Conservation (phyloP, 2,888 invertebrate species). For the Blomia tropicalis region DNA sequence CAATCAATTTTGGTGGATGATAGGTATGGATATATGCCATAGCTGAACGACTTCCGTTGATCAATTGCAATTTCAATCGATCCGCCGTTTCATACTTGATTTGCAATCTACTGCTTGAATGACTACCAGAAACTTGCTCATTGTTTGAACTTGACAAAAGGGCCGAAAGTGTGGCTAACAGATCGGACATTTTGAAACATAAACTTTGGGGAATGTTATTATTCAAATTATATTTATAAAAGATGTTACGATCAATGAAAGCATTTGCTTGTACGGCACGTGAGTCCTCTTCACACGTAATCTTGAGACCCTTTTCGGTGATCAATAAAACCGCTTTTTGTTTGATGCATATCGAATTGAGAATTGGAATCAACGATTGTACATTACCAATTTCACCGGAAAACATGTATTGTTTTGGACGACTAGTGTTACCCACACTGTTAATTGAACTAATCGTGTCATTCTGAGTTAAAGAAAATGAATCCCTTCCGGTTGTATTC, state of each 20-base stretch:
- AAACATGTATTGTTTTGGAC: too few relatives aligned
- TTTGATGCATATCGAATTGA: slow-evolving; percentile 13
- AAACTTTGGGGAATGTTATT: not conserved
- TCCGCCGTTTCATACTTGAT: not conserved
- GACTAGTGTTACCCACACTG: too few relatives aligned
- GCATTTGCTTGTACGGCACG: slow-evolving; percentile 7
- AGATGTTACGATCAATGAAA: slow-evolving; percentile 16
- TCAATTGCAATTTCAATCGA: not conserved
- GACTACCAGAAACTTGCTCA: not conserved
- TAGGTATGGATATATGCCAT: slow-evolving; percentile 1
- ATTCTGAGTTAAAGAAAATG: too few relatives aligned
- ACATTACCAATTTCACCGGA: not conserved
- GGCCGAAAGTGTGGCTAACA: slow-evolving; percentile 7
- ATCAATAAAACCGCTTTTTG: slow-evolving; percentile 2
- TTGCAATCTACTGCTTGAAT: not conserved
- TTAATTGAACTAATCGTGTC: too few relatives aligned
- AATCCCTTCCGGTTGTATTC: too few relatives aligned
- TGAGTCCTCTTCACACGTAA: slow-evolving; percentile 9
- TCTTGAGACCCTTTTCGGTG: slow-evolving; percentile 15
- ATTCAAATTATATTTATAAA: not conserved
- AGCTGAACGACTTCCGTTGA: not conserved
- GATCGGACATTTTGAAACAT: slow-evolving; percentile 14
- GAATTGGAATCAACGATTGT: not conserved
- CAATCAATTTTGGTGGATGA: not conserved
- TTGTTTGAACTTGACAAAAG: not conserved